A percentile compares a stretch with the other conserved stretches of the same genome.
phyloP scores from a whole-genome alignment of 2,888 invertebrate species.

The Amphipoea oculea region DNA sequence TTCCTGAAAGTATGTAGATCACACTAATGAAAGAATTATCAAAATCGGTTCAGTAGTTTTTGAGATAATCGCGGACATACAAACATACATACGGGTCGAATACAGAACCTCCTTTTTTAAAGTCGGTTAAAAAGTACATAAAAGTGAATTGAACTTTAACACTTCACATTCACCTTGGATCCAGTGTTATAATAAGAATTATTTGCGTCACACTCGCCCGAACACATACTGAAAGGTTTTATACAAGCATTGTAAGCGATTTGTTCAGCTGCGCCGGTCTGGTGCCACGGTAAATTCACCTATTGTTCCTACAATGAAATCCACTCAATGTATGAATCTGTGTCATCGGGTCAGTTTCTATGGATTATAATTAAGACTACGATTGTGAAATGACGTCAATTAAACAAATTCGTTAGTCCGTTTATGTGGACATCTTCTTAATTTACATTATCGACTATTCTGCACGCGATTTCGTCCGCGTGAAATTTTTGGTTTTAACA shows the following conservation, averaged over 20 bases:
- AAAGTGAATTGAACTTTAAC: constrained; percentile 21
- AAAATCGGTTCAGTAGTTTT: too few relatives aligned
- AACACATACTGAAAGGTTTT: constrained; percentile 57
- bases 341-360: constrained; percentile 72
- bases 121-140: constrained; percentile 2
- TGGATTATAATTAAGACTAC: constrained; percentile 69
- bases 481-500: neutral
- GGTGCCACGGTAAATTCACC: constrained; percentile 59
- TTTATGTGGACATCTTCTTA: constrained; percentile 23
- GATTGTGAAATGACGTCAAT: constrained; percentile 62
- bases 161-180: constrained; percentile 38
- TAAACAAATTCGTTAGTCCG: constrained; percentile 33
- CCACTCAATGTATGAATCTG: constrained; percentile 62
- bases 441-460: constrained; percentile 15
- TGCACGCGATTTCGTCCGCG: neutral
- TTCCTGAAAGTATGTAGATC: too few relatives aligned
- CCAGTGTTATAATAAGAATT: constrained; percentile 44
- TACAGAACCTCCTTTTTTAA: too few relatives aligned
- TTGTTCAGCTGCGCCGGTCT: constrained; percentile 65
- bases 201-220: constrained; percentile 56
- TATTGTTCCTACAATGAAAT: constrained; percentile 66
- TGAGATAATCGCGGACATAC: too few relatives aligned
- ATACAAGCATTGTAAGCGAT: constrained; percentile 62
- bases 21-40: too few relatives aligned
- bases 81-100: too few relatives aligned